Percentiles rank a stretch among this genome's conserved stretches.
Evolutionary conservation across 2,888 invertebrate genomes (phyloP).

Genomic region (Lasius platythorax): DNA sequence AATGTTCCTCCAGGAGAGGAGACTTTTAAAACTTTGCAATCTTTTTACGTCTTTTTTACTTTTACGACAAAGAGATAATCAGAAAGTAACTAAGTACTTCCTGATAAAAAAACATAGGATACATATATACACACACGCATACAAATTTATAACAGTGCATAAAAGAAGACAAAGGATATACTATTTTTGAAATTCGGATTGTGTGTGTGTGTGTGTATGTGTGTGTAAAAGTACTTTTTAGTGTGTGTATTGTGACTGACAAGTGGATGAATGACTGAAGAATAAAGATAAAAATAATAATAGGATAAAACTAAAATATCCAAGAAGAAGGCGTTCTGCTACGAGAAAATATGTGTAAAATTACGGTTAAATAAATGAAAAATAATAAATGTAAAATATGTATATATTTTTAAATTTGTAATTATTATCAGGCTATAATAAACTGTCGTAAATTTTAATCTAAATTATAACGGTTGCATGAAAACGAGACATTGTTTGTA

Average conservation of each 20-base stretch:
- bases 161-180: neutral
- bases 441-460: neutral
- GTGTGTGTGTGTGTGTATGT: too few species aligned
- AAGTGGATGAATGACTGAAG: neutral
- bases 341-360: neutral
- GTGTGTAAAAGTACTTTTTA: neutral
- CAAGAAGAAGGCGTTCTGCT: neutral
- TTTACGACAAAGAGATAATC: neutral
- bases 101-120: neutral
- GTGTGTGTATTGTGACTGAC: neutral
- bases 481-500: neutral
- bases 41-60: constrained; percentile 3
- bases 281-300: neutral
- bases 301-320: neutral
- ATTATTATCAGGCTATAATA: neutral
- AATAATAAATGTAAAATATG: neutral
- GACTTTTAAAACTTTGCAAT: neutral
- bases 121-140: neutral
- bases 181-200: neutral
- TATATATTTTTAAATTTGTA: neutral
- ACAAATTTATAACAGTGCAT: neutral
- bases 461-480: neutral
- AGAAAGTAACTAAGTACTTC: neutral
- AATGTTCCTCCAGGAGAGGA: neutral
- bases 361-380: neutral